Conservation (phyloP, 2,888 invertebrate species). For the Pseudococcus longispinus region DNA sequence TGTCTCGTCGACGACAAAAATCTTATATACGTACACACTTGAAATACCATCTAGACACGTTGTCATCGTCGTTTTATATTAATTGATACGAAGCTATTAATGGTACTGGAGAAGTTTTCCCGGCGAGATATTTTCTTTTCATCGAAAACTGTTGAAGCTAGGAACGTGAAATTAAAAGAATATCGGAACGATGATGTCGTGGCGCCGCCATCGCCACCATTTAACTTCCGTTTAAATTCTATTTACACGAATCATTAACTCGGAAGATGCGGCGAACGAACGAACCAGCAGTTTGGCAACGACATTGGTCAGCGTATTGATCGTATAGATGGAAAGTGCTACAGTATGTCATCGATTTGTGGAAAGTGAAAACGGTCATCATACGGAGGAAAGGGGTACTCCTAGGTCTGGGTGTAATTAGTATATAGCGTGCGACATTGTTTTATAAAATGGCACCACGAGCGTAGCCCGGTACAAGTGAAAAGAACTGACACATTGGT, state of each 20-base stretch:
- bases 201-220: background rate
- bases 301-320: background rate
- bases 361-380: slow-evolving; percentile 29
- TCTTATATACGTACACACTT: background rate
- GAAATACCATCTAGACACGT: background rate
- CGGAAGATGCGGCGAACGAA: background rate
- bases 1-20: background rate
- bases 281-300: background rate
- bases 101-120: background rate
- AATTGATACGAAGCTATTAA: background rate
- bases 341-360: slow-evolving; percentile 21
- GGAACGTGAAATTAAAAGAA: background rate
- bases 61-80: background rate
- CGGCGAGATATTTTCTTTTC: background rate
- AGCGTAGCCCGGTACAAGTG: background rate
- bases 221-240: slow-evolving; percentile 8
- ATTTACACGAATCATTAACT: slow-evolving; percentile 42
- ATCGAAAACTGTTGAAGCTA: background rate
- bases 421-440: background rate
- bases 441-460: background rate
- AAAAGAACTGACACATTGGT: background rate
- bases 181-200: background rate
- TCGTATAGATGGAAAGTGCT: slow-evolving; percentile 8
- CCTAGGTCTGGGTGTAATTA: background rate
- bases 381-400: background rate